Conservation (phyloP, 2,797 vertebrate species). For the Rhinatrema bivittatum region DNA sequence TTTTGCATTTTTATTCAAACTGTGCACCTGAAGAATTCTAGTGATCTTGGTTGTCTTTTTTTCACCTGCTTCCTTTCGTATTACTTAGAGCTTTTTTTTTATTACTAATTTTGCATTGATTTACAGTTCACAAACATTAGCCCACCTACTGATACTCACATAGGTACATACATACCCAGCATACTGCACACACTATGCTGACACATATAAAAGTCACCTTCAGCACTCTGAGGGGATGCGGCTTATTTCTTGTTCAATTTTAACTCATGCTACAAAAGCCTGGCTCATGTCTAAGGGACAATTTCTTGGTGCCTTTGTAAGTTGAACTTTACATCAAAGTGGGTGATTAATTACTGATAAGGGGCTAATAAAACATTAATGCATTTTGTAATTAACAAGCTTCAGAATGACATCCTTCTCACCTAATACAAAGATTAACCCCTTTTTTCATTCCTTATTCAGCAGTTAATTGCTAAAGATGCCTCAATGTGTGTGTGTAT, state of each 20-base stretch:
- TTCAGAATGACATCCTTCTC: conserved; percentile 43
- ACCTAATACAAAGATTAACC: conserved; percentile 19
- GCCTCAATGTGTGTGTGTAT: conserved; percentile 19
- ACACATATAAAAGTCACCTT: conserved; percentile 13
- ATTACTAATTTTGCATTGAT: no score
- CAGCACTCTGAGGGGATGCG: conserved; percentile 24
- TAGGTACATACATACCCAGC: not conserved
- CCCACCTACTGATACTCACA: not conserved
- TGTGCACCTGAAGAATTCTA: conserved; percentile 53
- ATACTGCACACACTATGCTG: not conserved
- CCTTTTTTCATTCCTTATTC: conserved; percentile 31
- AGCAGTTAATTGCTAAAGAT: conserved; percentile 32
- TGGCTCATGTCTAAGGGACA: conserved; percentile 36
- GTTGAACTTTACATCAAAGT: conserved; percentile 80
- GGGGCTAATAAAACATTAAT: conserved; percentile 79
- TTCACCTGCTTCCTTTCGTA: conserved; percentile 14
- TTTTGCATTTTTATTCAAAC: conserved; percentile 67
- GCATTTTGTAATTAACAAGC: conserved; percentile 72
- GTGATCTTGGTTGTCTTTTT: conserved; percentile 17
- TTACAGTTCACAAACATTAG: no score
- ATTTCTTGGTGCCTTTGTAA: conserved; percentile 60
- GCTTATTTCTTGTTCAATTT: conserved; percentile 19
- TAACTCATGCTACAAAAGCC: conserved; percentile 28
- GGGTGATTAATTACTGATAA: conserved; percentile 83
- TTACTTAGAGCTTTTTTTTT: no score